Conservation (phyloP, 2,797 vertebrate genomes). For the Sphenopsis melanotis region DNA sequence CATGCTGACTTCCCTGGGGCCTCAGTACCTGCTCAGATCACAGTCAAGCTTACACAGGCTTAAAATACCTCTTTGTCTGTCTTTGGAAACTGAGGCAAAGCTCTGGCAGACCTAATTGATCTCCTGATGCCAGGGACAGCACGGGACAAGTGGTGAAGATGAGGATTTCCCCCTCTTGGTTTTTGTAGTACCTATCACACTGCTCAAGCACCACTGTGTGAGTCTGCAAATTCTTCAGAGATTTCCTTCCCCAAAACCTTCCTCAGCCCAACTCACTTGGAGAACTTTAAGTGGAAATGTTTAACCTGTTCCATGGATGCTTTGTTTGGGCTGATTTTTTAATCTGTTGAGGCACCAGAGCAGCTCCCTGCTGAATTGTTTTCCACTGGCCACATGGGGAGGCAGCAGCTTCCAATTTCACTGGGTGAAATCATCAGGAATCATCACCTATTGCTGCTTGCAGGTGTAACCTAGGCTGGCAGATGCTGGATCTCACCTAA, state of each 20-base stretch:
- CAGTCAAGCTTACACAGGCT: not conserved
- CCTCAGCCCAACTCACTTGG: not conserved
- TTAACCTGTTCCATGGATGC: not conserved
- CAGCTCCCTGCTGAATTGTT: not conserved
- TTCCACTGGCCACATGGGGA: not conserved
- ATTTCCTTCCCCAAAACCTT: not conserved
- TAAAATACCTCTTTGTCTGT: not conserved
- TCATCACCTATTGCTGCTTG: not conserved
- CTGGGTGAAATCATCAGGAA: not conserved
- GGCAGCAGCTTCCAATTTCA: not conserved
- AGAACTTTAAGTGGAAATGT: not conserved
- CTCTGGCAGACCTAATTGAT: not conserved
- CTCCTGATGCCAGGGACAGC: not conserved
- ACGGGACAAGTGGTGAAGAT: not conserved
- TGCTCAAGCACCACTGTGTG: not conserved
- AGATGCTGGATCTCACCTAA: not conserved
- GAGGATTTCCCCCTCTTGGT: rapidly evolving
- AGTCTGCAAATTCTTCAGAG: not conserved
- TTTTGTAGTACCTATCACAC: not conserved
- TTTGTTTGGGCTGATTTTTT: not conserved
- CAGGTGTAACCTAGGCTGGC: not conserved
- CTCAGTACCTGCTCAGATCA: not conserved
- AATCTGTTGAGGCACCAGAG: not conserved
- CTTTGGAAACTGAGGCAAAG: not conserved
- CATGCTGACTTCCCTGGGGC: not conserved